phyloP scores from a whole-genome alignment of 2,797 vertebrate genomes.

The Syncerus caffer region DNA sequence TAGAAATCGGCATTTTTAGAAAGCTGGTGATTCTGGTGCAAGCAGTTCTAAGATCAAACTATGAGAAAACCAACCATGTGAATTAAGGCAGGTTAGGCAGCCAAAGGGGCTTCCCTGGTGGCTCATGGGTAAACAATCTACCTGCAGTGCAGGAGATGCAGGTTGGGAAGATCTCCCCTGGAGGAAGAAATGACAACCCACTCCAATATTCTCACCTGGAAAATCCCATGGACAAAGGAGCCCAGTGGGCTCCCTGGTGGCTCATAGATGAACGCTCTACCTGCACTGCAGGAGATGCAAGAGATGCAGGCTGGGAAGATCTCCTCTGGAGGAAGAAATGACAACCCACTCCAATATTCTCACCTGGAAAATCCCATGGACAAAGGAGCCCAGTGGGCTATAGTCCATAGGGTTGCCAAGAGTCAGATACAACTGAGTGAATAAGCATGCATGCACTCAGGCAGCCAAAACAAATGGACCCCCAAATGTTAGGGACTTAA shows the following conservation, averaged over 20 bases:
- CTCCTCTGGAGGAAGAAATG: background rate
- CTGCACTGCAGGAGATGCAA: too few species aligned
- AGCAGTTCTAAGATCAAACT: background rate
- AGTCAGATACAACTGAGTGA: background rate
- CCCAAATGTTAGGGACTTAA: background rate
- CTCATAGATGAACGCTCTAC: too few species aligned
- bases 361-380: background rate
- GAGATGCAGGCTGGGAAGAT: background rate
- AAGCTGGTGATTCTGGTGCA: background rate
- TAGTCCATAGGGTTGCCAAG: background rate
- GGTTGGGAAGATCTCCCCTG: background rate
- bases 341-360: background rate
- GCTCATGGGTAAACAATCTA: background rate
- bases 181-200: background rate
- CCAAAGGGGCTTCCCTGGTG: background rate
- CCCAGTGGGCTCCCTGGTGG: too few species aligned
- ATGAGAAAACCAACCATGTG: background rate
- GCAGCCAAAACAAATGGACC: background rate
- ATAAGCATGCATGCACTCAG: background rate
- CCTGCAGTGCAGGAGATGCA: background rate
- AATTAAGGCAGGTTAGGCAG: background rate
- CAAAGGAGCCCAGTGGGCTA: background rate
- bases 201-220: too few species aligned
- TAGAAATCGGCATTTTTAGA: background rate
- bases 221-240: too few species aligned